Conservation (phyloP, 1,140 invertebrate genomes). For the Grapholita molesta region DNA sequence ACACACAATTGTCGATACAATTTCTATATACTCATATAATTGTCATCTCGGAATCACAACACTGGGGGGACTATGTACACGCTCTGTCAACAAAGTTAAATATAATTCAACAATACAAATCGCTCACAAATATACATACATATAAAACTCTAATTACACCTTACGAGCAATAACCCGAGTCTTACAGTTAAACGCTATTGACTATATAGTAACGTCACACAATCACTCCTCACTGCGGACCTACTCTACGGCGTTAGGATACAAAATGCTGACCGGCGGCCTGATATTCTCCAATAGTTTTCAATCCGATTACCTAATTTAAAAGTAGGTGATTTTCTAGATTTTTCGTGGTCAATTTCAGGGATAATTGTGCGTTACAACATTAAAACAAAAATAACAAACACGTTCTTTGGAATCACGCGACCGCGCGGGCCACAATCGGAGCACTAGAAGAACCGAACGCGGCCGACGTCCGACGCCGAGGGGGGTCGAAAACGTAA, state of each 20-base stretch:
- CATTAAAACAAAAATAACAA: constrained; percentile 16
- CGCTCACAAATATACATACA: constrained; percentile 70
- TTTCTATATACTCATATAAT: constrained; percentile 31
- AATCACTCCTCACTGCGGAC: constrained; percentile 25
- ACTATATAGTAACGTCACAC: constrained; percentile 22
- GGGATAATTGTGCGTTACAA: constrained; percentile 7
- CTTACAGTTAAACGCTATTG: constrained; percentile 19
- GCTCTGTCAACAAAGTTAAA: constrained; percentile 34
- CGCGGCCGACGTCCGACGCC: neutral
- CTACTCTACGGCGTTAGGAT: constrained; percentile 26
- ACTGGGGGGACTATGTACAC: constrained; percentile 66
- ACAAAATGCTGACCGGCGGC: constrained; percentile 28
- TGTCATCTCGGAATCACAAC: constrained; percentile 59
- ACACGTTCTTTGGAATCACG: constrained; percentile 21
- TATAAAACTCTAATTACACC: constrained; percentile 52
- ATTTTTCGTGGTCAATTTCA: neutral
- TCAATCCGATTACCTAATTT: neutral
- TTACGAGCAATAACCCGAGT: constrained; percentile 34
- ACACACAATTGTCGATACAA: constrained; percentile 34
- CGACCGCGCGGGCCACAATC: constrained; percentile 1
- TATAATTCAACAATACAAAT: constrained; percentile 41
- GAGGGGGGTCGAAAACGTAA: neutral
- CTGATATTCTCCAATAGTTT: neutral
- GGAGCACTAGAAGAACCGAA: neutral
- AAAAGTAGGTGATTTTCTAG: neutral